Percentiles rank a stretch among this genome's conserved stretches.
These are phyloP conservation scores for Chromoteleia sp. DNA, from an alignment of 2,888 invertebrate species.

Conservation along the genomic window DNA sequence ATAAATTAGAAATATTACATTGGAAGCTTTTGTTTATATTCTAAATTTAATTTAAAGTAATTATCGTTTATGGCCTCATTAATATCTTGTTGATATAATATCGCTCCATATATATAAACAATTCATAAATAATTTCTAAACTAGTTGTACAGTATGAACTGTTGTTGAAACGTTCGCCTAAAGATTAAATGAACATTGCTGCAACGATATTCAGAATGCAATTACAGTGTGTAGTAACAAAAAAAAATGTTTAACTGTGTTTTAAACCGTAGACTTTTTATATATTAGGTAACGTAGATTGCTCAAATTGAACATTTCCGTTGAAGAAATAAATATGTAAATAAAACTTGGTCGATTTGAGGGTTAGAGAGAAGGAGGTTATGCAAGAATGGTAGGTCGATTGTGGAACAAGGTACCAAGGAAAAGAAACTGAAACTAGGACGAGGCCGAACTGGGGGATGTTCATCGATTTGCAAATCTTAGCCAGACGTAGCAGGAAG, in stretches of 20 bases:
- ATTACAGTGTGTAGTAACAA: background rate
- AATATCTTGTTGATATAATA: too few species aligned
- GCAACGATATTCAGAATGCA: background rate
- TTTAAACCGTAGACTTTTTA: too few species aligned
- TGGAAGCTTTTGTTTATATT: too few species aligned
- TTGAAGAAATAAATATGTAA: background rate
- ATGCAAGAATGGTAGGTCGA: constrained; percentile 47
- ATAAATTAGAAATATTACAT: too few species aligned
- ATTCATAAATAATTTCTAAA: too few species aligned
- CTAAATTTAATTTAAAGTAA: too few species aligned
- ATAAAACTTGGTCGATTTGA: constrained; percentile 15
- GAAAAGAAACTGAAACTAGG: constrained; percentile 44
- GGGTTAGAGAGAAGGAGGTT: constrained; percentile 30
- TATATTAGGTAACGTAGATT: background rate
- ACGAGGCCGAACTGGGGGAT: constrained; percentile 45
- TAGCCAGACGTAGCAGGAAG: constrained; percentile 12
- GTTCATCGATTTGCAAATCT: constrained; percentile 43
- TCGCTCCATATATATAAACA: too few species aligned
- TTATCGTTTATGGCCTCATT: too few species aligned
- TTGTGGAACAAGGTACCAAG: constrained; percentile 34
- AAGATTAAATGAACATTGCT: background rate
- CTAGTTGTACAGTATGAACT: background rate
- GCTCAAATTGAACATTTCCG: background rate
- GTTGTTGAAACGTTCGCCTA: background rate
- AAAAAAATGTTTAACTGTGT: background rate